Evolutionary conservation across 2,797 vertebrate species (phyloP).

Genomic region (Balearica regulorum): DNA sequence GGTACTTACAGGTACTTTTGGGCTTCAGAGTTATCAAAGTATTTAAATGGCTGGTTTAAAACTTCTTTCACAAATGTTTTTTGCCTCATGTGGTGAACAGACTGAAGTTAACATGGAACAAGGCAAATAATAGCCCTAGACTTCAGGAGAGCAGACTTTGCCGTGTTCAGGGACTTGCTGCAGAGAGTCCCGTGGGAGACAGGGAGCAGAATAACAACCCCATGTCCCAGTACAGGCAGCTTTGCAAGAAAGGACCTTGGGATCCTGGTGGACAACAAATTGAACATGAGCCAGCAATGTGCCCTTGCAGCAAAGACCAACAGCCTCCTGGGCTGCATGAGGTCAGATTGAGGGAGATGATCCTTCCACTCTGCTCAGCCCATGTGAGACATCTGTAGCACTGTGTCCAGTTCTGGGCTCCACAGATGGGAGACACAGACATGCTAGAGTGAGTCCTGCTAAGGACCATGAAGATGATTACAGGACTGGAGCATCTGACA

Average conservation of each 20-base stretch:
- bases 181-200: background rate
- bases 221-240: background rate
- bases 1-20: background rate
- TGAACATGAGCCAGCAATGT: background rate
- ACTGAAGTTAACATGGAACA: background rate
- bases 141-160: background rate
- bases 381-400: rapidly evolving
- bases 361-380: background rate
- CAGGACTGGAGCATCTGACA: background rate
- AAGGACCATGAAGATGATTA: background rate
- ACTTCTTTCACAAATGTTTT: background rate
- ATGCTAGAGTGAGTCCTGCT: background rate
- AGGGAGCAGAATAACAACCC: background rate
- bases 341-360: background rate
- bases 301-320: background rate
- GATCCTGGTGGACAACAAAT: background rate
- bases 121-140: background rate
- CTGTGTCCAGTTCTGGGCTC: background rate
- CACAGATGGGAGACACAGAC: background rate
- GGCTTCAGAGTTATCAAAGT: background rate
- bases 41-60: background rate
- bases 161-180: background rate
- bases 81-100: background rate
- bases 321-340: background rate
- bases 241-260: background rate